phyloP scores from a whole-genome alignment of 2,888 invertebrate genomes.

The Drosophila histrio region DNA sequence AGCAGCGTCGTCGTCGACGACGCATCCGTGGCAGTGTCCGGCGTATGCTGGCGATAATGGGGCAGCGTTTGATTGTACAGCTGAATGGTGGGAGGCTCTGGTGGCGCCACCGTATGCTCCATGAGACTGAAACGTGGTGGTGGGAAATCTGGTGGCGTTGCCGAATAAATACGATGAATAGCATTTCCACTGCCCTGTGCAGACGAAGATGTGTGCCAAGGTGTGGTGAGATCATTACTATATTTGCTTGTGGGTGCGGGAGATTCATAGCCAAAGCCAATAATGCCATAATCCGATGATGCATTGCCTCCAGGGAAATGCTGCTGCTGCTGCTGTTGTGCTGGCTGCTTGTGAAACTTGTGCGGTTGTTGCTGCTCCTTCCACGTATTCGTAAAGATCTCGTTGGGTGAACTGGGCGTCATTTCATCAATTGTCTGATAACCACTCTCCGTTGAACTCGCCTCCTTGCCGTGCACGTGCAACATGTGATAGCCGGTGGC shows the following conservation, averaged over 20 bases:
- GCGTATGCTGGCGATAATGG: slow-evolving; percentile 44
- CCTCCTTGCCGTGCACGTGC: slow-evolving; percentile 69
- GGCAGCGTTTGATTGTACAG: slow-evolving; percentile 65
- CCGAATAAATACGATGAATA: slow-evolving; percentile 63
- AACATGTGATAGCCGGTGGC: slow-evolving; percentile 78
- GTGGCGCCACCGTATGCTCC: slow-evolving; percentile 71
- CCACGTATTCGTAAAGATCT: slow-evolving; percentile 77
- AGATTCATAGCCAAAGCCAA: slow-evolving; percentile 35
- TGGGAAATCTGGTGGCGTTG: slow-evolving; percentile 76
- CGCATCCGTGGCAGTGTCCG: slow-evolving; percentile 54
- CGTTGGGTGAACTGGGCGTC: slow-evolving; percentile 76
- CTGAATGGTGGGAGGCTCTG: slow-evolving; percentile 67
- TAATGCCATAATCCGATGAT: background rate
- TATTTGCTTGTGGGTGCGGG: slow-evolving; percentile 56
- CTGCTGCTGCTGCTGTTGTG: too few relatives aligned
- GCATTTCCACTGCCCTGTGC: slow-evolving; percentile 1
- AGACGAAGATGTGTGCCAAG: slow-evolving; percentile 55
- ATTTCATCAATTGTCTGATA: slow-evolving; percentile 80
- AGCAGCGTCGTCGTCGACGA: slow-evolving; percentile 21
- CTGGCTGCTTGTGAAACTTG: slow-evolving; percentile 65
- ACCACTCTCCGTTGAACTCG: slow-evolving; percentile 72
- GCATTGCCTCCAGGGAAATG: slow-evolving; percentile 25
- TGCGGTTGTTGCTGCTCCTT: slow-evolving; percentile 53
- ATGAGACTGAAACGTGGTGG: slow-evolving; percentile 73
- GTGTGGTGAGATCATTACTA: slow-evolving; percentile 62